Evolutionary conservation across 2,113 vertebrate species (phyloP).

Genomic region (Struthidea cinerea): DNA sequence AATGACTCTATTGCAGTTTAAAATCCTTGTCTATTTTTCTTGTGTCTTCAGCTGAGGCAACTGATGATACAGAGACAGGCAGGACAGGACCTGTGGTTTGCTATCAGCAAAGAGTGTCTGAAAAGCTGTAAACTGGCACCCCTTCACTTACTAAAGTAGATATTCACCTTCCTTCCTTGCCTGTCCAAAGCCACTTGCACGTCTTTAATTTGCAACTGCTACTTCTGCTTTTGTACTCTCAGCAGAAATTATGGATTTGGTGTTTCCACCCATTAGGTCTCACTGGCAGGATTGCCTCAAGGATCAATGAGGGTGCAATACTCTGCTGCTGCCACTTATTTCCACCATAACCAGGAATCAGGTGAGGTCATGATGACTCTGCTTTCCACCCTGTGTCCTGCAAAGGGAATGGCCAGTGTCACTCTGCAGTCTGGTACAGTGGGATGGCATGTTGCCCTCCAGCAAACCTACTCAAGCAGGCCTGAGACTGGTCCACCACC

Average conservation of each 20-base stretch:
- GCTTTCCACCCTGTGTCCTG: background rate
- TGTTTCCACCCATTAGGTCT: background rate
- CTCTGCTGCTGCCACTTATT: background rate
- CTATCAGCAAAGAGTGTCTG: background rate
- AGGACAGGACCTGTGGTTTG: background rate
- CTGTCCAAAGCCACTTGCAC: background rate
- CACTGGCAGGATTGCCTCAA: background rate
- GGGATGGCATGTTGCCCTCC: background rate
- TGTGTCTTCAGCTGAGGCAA: background rate
- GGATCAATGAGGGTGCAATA: accelerated
- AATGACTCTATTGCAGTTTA: background rate
- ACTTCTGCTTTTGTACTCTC: background rate
- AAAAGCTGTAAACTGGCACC: background rate
- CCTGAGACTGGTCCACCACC: background rate
- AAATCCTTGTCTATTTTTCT: background rate
- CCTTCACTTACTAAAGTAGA: background rate
- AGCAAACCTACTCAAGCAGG: background rate
- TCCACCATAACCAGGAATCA: background rate
- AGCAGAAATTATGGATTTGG: background rate
- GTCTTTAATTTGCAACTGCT: background rate
- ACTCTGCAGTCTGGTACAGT: background rate
- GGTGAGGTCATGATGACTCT: background rate
- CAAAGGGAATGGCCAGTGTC: accelerated
- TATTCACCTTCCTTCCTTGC: background rate
- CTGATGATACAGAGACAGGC: background rate